A percentile compares a stretch with the other conserved stretches of the same genome.
phyloP scores from a whole-genome alignment of 2,113 vertebrate genomes.

The Scalopus aquaticus region DNA sequence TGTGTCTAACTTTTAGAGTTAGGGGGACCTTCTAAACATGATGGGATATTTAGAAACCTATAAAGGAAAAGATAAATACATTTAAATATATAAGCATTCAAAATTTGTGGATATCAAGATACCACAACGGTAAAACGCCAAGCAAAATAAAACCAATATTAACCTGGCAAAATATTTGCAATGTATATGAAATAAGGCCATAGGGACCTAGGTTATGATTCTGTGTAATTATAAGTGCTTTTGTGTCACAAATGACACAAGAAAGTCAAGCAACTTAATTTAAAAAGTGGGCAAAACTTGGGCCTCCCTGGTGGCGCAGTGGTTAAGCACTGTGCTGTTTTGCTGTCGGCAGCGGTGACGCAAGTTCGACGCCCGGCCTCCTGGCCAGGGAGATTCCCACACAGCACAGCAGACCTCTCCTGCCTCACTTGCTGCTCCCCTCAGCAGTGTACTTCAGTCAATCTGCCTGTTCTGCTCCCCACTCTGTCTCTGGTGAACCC shows the following conservation, averaged over 20 bases:
- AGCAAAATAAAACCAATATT: not conserved
- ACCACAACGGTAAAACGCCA: not conserved
- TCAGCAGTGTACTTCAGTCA: too few species aligned
- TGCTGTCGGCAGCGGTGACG: too few species aligned
- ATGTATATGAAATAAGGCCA: not conserved
- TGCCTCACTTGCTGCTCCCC: too few species aligned
- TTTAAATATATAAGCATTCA: not conserved
- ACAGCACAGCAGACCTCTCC: too few species aligned
- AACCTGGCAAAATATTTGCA: not conserved
- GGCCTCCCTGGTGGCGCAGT: too few species aligned
- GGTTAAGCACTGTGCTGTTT: too few species aligned
- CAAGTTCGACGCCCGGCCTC: too few species aligned
- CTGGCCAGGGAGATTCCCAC: too few species aligned
- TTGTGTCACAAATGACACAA: not conserved
- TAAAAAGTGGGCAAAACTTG: not conserved
- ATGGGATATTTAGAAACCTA: not conserved
- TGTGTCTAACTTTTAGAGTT: not conserved
- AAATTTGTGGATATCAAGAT: not conserved
- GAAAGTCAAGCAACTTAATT: not conserved
- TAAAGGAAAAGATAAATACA: constrained; percentile 7
- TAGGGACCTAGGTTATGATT: not conserved
- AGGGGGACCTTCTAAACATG: not conserved
- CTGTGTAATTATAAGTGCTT: not conserved
- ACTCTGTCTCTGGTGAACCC: too few species aligned
- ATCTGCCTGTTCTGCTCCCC: too few species aligned